Conservation (phyloP, 2,797 vertebrate genomes). For the Enteromius fasciolatus region DNA sequence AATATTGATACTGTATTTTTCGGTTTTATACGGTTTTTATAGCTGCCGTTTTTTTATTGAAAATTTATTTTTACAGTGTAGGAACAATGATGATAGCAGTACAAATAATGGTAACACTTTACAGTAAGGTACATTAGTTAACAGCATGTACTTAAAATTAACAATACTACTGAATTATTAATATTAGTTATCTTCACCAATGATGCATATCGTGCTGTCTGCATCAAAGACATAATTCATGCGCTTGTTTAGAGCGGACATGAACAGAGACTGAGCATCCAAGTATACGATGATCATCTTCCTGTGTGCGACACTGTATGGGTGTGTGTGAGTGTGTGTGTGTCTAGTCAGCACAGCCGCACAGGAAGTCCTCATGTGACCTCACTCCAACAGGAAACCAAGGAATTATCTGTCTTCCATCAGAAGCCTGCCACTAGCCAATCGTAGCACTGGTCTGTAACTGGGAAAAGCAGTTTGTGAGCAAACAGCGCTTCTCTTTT, state of each 20-base stretch:
- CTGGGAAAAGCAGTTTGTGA: not conserved
- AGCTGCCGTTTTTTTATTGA: too few relatives aligned
- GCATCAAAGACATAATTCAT: not conserved
- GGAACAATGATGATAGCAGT: too few relatives aligned
- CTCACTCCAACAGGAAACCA: constrained; percentile 50
- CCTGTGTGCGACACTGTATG: constrained; percentile 3
- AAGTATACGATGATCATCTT: constrained; percentile 16
- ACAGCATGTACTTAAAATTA: too few relatives aligned
- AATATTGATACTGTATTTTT: too few relatives aligned
- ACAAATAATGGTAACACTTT: too few relatives aligned
- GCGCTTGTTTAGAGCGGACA: not conserved
- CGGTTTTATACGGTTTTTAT: too few relatives aligned
- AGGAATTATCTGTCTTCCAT: constrained; percentile 55
- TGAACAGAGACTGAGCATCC: not conserved
- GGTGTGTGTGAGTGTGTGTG: constrained; percentile 20
- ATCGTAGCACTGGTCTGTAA: not conserved
- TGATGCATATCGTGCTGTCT: too few relatives aligned
- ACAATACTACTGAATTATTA: too few relatives aligned
- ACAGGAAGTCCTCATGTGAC: constrained; percentile 45
- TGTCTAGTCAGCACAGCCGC: constrained; percentile 42
- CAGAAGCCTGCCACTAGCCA: constrained; percentile 20
- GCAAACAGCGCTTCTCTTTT: not conserved
- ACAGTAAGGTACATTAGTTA: too few relatives aligned
- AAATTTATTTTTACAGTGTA: too few relatives aligned
- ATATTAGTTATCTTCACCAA: too few relatives aligned